These are phyloP conservation scores for Xestia sexstrigata DNA, from an alignment of 2,888 invertebrate species.

Conservation along the genomic window DNA sequence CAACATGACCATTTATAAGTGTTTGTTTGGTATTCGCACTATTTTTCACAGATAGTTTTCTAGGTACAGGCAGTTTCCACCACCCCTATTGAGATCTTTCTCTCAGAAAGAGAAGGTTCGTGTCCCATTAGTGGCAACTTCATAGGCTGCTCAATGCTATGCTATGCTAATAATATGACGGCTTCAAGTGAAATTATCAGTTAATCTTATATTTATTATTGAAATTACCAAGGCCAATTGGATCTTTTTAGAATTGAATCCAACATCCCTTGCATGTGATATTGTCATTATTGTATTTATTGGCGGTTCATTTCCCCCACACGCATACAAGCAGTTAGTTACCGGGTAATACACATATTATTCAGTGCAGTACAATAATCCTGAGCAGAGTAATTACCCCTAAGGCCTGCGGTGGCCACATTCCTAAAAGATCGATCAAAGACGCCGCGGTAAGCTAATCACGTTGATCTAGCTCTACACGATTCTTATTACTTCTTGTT, in stretches of 20 bases:
- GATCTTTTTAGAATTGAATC: too few relatives aligned
- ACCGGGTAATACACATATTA: not conserved
- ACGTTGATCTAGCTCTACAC: too few relatives aligned
- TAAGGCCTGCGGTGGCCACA: constrained; percentile 3
- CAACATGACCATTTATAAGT: not conserved
- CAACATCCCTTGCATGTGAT: too few relatives aligned
- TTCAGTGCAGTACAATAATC: constrained; percentile 3
- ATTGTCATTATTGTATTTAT: too few relatives aligned
- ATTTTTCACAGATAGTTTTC: not conserved
- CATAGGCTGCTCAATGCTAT: not conserved
- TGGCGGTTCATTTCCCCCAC: too few relatives aligned
- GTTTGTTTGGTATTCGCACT: not conserved
- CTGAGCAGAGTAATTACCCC: not conserved
- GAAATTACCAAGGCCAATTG: not conserved
- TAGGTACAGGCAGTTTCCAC: not conserved
- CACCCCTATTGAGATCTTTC: not conserved
- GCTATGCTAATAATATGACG: too few relatives aligned
- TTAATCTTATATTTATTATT: too few relatives aligned
- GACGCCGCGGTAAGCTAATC: too few relatives aligned
- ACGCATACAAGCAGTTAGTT: not conserved
- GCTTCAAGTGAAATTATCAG: too few relatives aligned
- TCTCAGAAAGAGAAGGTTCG: not conserved
- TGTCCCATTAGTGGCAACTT: not conserved
- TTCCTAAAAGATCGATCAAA: not conserved
- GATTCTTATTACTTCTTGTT: not conserved